Base-by-base conservation (phyloP, 1,140 invertebrate genomes). In the Listronotus bonariensis region DNA sequence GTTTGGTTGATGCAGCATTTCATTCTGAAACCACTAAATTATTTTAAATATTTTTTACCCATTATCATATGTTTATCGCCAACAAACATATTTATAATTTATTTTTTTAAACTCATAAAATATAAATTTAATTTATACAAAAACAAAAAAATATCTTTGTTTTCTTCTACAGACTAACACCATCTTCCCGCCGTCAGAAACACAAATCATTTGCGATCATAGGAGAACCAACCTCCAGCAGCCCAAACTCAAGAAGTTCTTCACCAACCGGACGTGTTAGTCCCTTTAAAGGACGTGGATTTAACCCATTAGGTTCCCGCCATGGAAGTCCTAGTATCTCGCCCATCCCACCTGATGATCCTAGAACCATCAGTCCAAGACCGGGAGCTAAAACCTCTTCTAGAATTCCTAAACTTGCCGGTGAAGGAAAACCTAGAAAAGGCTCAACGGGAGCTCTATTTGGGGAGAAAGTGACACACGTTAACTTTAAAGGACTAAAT, bases 161-260 rank as follows among this genome's bases (percentile, higher is more conserved):
- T 52, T 31, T 34, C 36, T 11, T 9, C 42, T 41, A 45, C n/a
- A 63, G 51, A 41, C 42, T 56, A 18, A 36, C 59, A 31, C 26
- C 42, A 14, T 53, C 36, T 7, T 17, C 49, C 7, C 40, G 42
- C 32, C 10, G 79, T 26, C 76, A 79, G 55, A 82, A 81, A 58
- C 81, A 82, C 69, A 76, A 80, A 59, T 73, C 82, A 15, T 88
- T 88, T 72, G 84, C 87, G 36, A 87, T 88, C 55, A 79, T 88
- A 42, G 82, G 84, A 6, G 82, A 86, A 48, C 65, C 77, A 8
- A 76, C 77, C 15, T 77, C 79, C 20, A 78, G 77, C 18, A 79
- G 73, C 31, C 70, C 74, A 42, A 77, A 76, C n/a, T 72, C 76
- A 15, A 75, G 78, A 41, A 82, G 79, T 49, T 80, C 80, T 67